A percentile compares a stretch with the other conserved stretches of the same genome.
phyloP scores from a whole-genome alignment of 2,797 vertebrate genomes.

The Sebastes flavidus region DNA sequence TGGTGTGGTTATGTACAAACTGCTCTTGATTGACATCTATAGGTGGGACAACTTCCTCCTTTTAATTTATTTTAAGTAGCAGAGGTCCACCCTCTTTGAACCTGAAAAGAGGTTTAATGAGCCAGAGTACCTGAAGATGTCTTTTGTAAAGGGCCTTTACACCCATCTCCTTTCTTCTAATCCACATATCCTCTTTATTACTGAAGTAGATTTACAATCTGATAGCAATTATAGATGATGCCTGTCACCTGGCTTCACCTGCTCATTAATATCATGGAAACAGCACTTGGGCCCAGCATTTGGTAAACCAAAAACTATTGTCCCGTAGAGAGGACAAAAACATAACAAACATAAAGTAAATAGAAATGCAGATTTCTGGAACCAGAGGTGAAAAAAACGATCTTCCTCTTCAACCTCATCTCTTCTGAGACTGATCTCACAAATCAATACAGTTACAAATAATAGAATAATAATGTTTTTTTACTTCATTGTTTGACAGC shows the following conservation, averaged over 20 bases:
- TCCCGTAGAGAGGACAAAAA: not conserved
- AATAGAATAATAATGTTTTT: not conserved
- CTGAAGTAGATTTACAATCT: constrained; percentile 7
- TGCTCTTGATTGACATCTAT: not conserved
- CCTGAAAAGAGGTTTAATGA: not conserved
- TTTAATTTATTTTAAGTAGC: not conserved
- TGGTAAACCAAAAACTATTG: not conserved
- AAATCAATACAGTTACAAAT: not conserved
- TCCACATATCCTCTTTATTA: not conserved
- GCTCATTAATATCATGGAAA: constrained; percentile 11
- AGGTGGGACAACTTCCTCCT: not conserved
- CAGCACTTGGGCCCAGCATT: not conserved
- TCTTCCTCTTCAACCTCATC: not conserved
- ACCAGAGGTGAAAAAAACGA: not conserved
- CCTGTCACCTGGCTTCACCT: not conserved
- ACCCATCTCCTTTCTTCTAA: not conserved
- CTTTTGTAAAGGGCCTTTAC: not conserved
- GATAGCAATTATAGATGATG: not conserved
- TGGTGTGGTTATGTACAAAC: not conserved
- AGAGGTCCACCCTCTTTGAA: not conserved
- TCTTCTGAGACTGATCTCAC: not conserved
- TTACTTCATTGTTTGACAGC: not conserved
- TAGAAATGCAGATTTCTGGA: not conserved
- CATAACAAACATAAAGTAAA: not conserved
- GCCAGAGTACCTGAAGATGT: not conserved